phyloP scores from a whole-genome alignment of 2,797 vertebrate species.

The Mus caroli region DNA sequence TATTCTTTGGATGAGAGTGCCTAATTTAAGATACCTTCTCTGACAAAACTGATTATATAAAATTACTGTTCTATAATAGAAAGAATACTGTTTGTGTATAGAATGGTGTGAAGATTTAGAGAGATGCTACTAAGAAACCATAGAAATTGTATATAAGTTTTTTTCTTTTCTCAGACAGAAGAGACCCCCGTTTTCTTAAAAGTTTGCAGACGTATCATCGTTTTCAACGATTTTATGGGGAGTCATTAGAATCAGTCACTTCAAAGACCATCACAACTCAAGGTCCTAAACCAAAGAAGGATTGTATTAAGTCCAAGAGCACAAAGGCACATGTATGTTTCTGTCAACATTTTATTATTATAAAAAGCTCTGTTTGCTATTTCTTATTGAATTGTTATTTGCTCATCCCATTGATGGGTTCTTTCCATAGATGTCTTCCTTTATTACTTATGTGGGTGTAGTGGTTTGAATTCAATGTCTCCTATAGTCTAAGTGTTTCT shows the following conservation, averaged over 20 bases:
- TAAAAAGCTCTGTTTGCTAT: neutral
- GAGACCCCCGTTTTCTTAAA: neutral
- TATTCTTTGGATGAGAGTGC: neutral
- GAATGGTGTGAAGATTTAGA: neutral
- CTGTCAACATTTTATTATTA: neutral
- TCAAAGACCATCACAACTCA: constrained; percentile 79
- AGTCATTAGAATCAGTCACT: constrained; percentile 72
- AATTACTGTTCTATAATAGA: neutral
- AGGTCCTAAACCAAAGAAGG: constrained; percentile 49
- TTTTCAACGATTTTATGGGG: constrained; percentile 79
- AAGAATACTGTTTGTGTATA: neutral
- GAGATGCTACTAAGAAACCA: neutral
- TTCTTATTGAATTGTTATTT: neutral
- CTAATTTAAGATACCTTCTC: neutral
- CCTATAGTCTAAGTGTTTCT: neutral
- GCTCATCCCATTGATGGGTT: neutral
- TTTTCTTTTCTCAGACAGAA: constrained; percentile 66
- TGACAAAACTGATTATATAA: neutral
- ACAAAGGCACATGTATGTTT: constrained; percentile 77
- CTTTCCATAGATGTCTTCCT: neutral
- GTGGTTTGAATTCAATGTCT: neutral
- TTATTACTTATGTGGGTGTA: neutral
- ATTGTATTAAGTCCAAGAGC: constrained; percentile 36
- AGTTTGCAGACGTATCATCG: constrained; percentile 33
- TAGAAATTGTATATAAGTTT: neutral